These are phyloP conservation scores for Panorpa germanica DNA, from an alignment of 2,888 invertebrate species.

Conservation along the genomic window DNA sequence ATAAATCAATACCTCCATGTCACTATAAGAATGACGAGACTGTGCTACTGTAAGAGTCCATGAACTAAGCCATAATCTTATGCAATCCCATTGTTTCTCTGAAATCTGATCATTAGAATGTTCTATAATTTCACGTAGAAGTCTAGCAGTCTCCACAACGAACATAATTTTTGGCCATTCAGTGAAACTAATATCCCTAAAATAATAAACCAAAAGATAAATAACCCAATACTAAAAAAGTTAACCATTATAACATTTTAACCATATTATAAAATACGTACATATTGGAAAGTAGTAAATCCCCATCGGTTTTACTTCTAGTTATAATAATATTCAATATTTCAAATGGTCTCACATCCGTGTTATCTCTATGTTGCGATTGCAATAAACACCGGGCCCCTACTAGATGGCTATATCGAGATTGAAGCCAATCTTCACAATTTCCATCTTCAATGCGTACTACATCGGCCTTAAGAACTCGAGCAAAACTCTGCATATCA, in stretches of 20 bases:
- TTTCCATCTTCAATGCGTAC: no score
- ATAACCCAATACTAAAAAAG: conserved; percentile 3
- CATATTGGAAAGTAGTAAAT: conserved; percentile 27
- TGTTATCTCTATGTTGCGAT: neutral
- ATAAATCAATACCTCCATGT: conserved; percentile 28
- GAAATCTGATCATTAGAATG: conserved; percentile 19
- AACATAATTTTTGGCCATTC: conserved; percentile 3
- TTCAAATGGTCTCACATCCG: conserved; percentile 14
- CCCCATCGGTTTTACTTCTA: conserved; percentile 21
- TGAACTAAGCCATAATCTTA: conserved; percentile 46
- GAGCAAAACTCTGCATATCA: no score
- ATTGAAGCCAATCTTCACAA: no score
- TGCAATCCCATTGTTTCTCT: conserved; percentile 50
- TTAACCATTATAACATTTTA: conserved; percentile 3
- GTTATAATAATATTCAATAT: conserved; percentile 21
- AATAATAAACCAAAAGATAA: no score
- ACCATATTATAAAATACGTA: conserved; percentile 14
- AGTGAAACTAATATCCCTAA: conserved; percentile 17
- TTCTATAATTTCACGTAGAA: conserved; percentile 19
- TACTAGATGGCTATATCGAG: no score
- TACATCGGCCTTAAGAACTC: no score
- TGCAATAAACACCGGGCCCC: no score
- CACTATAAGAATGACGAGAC: conserved; percentile 23
- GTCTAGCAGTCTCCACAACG: conserved; percentile 19
- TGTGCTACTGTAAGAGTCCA: conserved; percentile 37